Conservation (phyloP, 2,888 invertebrate genomes). For the Carpatolechia fugitivella region DNA sequence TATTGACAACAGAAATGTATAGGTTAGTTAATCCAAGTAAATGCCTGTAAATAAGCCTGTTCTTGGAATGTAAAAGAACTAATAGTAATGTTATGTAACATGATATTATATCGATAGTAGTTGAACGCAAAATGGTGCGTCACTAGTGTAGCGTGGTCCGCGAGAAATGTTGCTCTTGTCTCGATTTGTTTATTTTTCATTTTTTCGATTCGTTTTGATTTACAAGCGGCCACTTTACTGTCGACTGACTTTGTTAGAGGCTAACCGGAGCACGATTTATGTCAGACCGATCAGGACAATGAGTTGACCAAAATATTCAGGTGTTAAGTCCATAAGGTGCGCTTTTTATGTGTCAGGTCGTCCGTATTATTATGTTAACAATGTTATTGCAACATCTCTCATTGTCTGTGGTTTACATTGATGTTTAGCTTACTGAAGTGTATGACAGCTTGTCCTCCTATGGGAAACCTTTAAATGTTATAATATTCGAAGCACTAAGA, state of each 20-base stretch:
- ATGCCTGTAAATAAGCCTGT: neutral
- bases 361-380: slow-evolving; percentile 33
- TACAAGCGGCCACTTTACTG: slow-evolving; percentile 73
- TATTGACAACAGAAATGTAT: too few species aligned
- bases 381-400: slow-evolving; percentile 44
- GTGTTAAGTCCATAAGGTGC: slow-evolving; percentile 60
- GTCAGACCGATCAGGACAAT: slow-evolving; percentile 58
- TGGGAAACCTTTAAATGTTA: neutral
- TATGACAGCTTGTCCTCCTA: neutral
- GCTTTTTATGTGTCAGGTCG: slow-evolving; percentile 40
- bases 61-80: slow-evolving; percentile 1
- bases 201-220: slow-evolving; percentile 74
- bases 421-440: neutral
- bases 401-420: slow-evolving; percentile 11
- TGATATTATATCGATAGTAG: slow-evolving; percentile 33
- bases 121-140: slow-evolving; percentile 29
- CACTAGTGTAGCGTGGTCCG: slow-evolving; percentile 48
- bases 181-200: slow-evolving; percentile 58
- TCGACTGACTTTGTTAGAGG: slow-evolving; percentile 72
- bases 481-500: too few species aligned
- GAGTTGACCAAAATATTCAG: slow-evolving; percentile 66
- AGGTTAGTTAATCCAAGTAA: too few species aligned
- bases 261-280: slow-evolving; percentile 74
- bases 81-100: slow-evolving; percentile 8
- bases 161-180: slow-evolving; percentile 55